phyloP scores from a whole-genome alignment of 2,113 vertebrate species.

The Amphilophus citrinellus region DNA sequence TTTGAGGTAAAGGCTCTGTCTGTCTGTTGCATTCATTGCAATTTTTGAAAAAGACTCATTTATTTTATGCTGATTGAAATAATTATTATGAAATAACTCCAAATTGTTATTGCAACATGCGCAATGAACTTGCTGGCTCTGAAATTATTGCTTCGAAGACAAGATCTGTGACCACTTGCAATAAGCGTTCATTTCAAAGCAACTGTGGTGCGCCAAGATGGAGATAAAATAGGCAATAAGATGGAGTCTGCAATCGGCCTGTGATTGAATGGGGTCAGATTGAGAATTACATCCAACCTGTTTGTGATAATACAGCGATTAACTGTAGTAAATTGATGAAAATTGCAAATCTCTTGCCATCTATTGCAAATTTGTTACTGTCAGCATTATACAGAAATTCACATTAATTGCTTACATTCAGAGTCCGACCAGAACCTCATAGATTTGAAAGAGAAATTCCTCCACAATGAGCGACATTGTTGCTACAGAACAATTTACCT shows the following conservation, averaged over 20 bases:
- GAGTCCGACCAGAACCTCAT: no score
- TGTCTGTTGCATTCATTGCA: not conserved
- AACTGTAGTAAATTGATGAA: accelerated
- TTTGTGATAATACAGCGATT: not conserved
- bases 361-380: not conserved
- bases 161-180: no score
- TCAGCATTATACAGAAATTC: not conserved
- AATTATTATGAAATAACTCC: not conserved
- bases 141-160: not conserved
- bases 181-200: not conserved
- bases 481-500: no score
- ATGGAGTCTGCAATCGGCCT: not conserved
- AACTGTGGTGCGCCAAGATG: accelerated
- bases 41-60: not conserved
- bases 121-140: not conserved
- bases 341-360: not conserved
- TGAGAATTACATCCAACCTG: not conserved
- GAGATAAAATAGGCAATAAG: not conserved
- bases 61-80: not conserved
- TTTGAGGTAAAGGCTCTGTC: not conserved
- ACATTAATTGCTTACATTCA: not conserved
- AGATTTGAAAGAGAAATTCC: no score
- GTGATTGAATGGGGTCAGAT: not conserved
- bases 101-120: not conserved
- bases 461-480: no score